phyloP scores from a whole-genome alignment of 2,888 invertebrate species.

The Vanessa cardui region DNA sequence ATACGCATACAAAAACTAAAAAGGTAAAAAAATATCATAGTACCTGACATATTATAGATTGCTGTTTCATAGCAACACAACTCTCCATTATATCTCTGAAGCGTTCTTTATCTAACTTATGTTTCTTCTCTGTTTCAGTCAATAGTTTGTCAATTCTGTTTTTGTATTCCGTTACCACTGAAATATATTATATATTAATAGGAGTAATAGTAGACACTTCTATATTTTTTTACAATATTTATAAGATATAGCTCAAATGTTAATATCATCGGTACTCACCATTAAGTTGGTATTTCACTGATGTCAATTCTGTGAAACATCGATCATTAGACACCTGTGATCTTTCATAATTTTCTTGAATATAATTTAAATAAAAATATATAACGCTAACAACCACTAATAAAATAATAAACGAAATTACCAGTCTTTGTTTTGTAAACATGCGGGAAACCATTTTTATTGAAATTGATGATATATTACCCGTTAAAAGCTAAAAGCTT shows the following conservation, averaged over 20 bases:
- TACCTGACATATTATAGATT: slow-evolving; percentile 68
- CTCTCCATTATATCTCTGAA: slow-evolving; percentile 70
- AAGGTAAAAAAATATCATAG: not conserved
- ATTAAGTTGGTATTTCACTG: slow-evolving; percentile 67
- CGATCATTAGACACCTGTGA: slow-evolving; percentile 58
- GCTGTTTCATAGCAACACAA: slow-evolving; percentile 71
- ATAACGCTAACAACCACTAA: slow-evolving; percentile 47
- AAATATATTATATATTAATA: too few relatives aligned
- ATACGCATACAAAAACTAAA: too few relatives aligned
- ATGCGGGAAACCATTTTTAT: slow-evolving; percentile 34
- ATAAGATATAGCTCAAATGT: not conserved
- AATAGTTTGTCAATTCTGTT: slow-evolving; percentile 66
- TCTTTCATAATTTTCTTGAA: slow-evolving; percentile 56
- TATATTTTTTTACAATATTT: not conserved
- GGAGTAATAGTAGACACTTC: not conserved
- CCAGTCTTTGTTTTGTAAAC: slow-evolving; percentile 47
- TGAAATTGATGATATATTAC: not conserved
- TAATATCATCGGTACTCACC: slow-evolving; percentile 48
- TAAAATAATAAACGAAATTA: slow-evolving; percentile 49
- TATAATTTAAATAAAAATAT: slow-evolving; percentile 59
- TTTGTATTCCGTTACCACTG: slow-evolving; percentile 73
- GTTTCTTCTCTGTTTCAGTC: slow-evolving; percentile 62
- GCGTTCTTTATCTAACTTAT: slow-evolving; percentile 59
- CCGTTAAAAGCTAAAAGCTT: not conserved
- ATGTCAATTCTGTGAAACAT: slow-evolving; percentile 64